Evolutionary conservation across 2,113 vertebrate genomes (phyloP), one percentile per base, ranked within the genome.

Genomic region (Silurus asotus): DNA sequence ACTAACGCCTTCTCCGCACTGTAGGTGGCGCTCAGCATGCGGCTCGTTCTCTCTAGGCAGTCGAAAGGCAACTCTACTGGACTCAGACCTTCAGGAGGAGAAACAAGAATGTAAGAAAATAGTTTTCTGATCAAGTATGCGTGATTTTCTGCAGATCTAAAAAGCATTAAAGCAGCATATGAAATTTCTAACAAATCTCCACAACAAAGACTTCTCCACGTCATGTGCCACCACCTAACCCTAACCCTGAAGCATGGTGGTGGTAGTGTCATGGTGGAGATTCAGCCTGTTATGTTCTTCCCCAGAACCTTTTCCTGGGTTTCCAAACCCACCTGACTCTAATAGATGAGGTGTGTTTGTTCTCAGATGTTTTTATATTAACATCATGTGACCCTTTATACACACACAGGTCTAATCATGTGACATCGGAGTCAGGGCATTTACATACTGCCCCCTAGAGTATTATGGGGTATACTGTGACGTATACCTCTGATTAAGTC

Each of bases 1-100:
- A 99, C 98, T 14, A 99, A 95, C 0, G 98, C 98, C 74, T 98
- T 98, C 85, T 99, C 98, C 0, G 97, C 97, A 94, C 96, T 99
- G 94, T 99, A 99, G 0, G 98, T 99, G 0, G 98, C 95, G 91
- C 98, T 99, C 84, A 99, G 96, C 98, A 99, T 99, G 49, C 98
- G 95, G 90, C 98, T 99, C 10, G 96, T 96, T 93, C 99, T 98
- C 95, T 99, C 98, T 85, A 99, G 93, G 83, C 98, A 99, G 90
- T 99, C 98, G 3, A 99, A 99, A 0, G 98, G 97, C 88, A 99
- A 93, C 90, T 99, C 98, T 0, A 97, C 99, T 53, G 98, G 98
- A 90, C 98, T 99, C 89, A 98, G 94, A 78, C 98, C 98, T 99
- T n/a, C 7, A 76, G 89, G 81, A 72, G 67, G 15, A 49, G 88